These are phyloP conservation scores for Morone chrysops DNA, from an alignment of 2,113 vertebrate genomes.

Conservation along the genomic window DNA sequence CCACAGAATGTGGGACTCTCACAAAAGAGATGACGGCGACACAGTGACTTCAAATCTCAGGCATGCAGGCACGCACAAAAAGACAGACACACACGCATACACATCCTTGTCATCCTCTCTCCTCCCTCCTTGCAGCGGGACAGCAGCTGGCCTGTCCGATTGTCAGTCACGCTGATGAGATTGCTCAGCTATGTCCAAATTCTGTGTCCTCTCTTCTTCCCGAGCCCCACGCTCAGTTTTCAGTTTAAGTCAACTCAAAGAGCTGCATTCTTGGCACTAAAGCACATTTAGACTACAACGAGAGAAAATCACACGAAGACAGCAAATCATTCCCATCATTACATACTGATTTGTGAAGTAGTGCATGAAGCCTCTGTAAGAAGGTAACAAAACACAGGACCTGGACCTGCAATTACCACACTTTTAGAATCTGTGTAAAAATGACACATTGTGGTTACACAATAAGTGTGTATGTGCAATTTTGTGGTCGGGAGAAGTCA, in stretches of 20 bases:
- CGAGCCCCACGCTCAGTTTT: neutral
- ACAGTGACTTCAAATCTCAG: conserved; percentile 75
- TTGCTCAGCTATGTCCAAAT: conserved; percentile 67
- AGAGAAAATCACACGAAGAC: neutral
- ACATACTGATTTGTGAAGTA: neutral
- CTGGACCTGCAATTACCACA: neutral
- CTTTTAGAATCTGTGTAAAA: neutral
- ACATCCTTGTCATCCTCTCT: conserved; percentile 54
- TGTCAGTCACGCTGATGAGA: conserved; percentile 75
- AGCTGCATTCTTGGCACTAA: neutral
- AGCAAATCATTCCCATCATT: neutral
- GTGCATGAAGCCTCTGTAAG: neutral
- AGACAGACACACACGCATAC: conserved; percentile 48
- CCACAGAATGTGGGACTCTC: conserved; percentile 69
- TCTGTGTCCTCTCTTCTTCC: conserved; percentile 49
- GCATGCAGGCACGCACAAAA: conserved; percentile 70
- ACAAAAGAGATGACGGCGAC: conserved; percentile 76
- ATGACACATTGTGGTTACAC: neutral
- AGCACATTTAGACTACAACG: neutral
- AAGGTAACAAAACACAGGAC: neutral
- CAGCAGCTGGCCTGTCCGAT: conserved; percentile 74
- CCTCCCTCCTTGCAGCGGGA: conserved; percentile 58
- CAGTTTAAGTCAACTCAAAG: neutral
- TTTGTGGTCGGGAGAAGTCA: neutral
- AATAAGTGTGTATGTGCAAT: neutral